These are phyloP conservation scores for Sebastiscus tertius DNA, from an alignment of 2,797 vertebrate species.

Conservation along the genomic window DNA sequence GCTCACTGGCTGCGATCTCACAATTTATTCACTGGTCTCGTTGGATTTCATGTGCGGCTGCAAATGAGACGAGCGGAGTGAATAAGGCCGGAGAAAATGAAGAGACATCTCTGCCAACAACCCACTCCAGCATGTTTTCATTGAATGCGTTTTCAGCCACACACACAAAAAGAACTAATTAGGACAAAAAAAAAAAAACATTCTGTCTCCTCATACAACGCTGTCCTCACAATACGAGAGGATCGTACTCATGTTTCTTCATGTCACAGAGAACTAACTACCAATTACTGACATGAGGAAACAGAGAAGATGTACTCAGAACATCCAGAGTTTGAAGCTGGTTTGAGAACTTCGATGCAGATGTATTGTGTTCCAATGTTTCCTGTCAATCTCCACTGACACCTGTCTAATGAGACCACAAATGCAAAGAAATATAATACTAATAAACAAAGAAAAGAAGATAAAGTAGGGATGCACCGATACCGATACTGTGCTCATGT, in stretches of 20 bases:
- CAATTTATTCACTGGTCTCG: constrained; percentile 10
- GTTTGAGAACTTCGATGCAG: neutral
- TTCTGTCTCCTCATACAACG: neutral
- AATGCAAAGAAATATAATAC: neutral
- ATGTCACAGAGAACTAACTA: neutral
- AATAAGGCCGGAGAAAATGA: neutral
- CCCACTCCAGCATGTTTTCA: neutral
- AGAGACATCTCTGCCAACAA: constrained; percentile 1
- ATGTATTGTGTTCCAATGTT: neutral
- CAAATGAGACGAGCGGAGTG: neutral
- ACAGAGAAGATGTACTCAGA: no score
- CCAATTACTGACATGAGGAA: neutral
- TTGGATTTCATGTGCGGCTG: neutral
- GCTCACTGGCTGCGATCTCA: neutral
- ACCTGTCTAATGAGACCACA: neutral
- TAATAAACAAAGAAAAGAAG: no score
- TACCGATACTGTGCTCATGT: no score
- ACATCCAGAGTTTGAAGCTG: no score
- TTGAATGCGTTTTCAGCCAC: neutral
- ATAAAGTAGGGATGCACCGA: no score
- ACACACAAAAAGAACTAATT: constrained; percentile 23
- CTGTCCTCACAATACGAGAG: neutral
- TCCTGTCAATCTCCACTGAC: neutral
- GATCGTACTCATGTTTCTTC: neutral
- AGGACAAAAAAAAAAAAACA: neutral